Evolutionary conservation across 2,888 invertebrate genomes (phyloP), one percentile per base, ranked within the genome.

Genomic region (Adelognathus sp.): DNA sequence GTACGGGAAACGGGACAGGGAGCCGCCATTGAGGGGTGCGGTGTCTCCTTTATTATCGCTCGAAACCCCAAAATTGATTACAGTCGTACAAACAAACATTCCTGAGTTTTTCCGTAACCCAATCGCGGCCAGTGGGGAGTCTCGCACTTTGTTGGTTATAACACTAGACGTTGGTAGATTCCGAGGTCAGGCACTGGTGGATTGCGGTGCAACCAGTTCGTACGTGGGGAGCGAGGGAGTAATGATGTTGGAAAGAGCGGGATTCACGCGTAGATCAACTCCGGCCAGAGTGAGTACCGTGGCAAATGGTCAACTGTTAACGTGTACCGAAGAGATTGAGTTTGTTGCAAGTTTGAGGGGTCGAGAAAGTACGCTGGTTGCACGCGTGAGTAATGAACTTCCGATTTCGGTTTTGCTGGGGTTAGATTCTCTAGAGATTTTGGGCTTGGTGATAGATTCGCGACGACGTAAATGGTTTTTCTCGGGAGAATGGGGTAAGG

Each of bases 281-380:
- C 46, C 7, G 18, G 2, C 7, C 27, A 36, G 16, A 5, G 18
- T 1, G n/a, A 71, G n/a, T 52, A 52, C 21, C 2, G 11, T 16
- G 52, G 71, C 27, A 29, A 50, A 7, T 18, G 44, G 33, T 5
- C 24, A 71, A 16, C 24, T 18, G 0, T 21, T 36, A 2, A 4
- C 21, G 5, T 21, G 29, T 16, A 60, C 36, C 9, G 60, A 44
- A 2, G 60, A 60, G 39, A 60, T 36, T 4, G 39, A 60, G 11
- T 39, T 33, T 5, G 2, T 3, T 4, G 39, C 60, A 1, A 5
- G 85, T 85, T 11, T 16, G 11, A 4, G 24, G 11, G 21, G 39
- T 14, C 33, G 33, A 0, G 29, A 16, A 1, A 5, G 14, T 2
- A 18, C 16, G 2, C 44, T 44, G 0, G 44, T 44, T 7, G 44